Percentiles rank a stretch among this genome's conserved stretches.
Conservation (phyloP, 1,140 invertebrate genomes). For the Drosophila nigrodunni region DNA sequence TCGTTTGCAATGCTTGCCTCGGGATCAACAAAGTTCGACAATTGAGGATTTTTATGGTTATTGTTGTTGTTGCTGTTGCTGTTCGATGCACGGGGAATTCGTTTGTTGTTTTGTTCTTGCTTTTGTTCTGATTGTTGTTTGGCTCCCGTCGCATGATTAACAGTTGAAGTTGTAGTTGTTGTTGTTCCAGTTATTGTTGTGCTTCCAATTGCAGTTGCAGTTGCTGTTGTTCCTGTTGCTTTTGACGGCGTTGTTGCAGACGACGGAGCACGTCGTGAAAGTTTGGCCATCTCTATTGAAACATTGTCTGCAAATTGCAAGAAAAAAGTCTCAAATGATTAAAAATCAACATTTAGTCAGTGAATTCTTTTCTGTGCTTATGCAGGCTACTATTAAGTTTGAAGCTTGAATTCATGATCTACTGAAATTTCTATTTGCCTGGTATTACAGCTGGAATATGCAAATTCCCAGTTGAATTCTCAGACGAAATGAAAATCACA, state of each 20-base stretch:
- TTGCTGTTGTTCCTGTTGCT: conserved; percentile 53
- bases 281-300: conserved; percentile 84
- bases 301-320: conserved; percentile 78
- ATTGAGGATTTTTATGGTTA: conserved; percentile 39
- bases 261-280: conserved; percentile 84
- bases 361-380: no score
- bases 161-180: conserved; percentile 14
- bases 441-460: no score
- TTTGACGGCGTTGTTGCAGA: conserved; percentile 77
- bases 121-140: conserved; percentile 30
- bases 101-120: conserved; percentile 45
- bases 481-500: no score
- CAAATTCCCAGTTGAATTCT: no score
- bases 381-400: no score
- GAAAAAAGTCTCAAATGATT: conserved; percentile 2
- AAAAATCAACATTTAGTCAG: background rate
- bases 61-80: conserved; percentile 18
- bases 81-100: conserved; percentile 45
- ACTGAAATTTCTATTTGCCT: no score
- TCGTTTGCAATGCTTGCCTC: conserved; percentile 47
- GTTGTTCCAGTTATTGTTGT: conserved; percentile 24
- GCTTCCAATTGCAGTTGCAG: conserved; percentile 18
- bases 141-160: conserved; percentile 2
- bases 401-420: no score
- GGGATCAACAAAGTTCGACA: conserved; percentile 57